A percentile compares a stretch with the other conserved stretches of the same genome.
These are phyloP conservation scores for Passer montanus DNA, from an alignment of 2,113 vertebrate species.

Conservation along the genomic window DNA sequence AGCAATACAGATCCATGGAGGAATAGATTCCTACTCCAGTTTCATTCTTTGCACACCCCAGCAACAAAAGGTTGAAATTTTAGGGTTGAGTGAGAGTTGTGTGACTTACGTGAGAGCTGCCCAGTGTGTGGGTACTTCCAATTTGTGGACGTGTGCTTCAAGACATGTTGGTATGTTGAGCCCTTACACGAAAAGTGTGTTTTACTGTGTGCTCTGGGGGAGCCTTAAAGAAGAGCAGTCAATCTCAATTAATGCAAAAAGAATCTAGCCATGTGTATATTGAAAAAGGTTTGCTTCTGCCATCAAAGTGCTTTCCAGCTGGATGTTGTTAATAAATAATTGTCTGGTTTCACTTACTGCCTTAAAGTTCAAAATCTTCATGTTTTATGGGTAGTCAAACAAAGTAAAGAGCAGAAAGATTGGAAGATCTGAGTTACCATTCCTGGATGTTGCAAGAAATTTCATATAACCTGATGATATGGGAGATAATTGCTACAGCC, in stretches of 20 bases:
- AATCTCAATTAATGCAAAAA: slow-evolving; percentile 44
- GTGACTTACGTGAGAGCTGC: slow-evolving; percentile 15
- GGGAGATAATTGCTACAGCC: background rate
- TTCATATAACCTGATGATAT: background rate
- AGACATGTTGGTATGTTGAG: background rate
- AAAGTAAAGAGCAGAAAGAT: background rate
- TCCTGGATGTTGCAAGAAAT: background rate
- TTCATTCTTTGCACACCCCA: background rate
- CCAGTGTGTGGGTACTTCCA: background rate
- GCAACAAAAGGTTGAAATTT: background rate
- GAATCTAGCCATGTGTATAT: background rate
- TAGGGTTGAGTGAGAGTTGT: background rate
- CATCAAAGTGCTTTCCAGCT: slow-evolving; percentile 32
- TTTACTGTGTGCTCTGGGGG: background rate
- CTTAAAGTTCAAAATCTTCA: background rate
- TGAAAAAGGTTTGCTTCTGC: slow-evolving; percentile 34
- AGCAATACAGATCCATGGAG: background rate
- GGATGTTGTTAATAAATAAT: slow-evolving; percentile 51
- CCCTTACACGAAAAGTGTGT: slow-evolving; percentile 27
- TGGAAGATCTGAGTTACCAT: background rate
- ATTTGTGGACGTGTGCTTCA: slow-evolving; percentile 13
- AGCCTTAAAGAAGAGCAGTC: slow-evolving; percentile 21
- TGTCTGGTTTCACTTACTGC: slow-evolving; percentile 30
- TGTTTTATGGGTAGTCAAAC: background rate
- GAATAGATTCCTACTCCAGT: background rate